phyloP scores from a whole-genome alignment of 1,140 invertebrate species.

The Calliphora vicina region DNA sequence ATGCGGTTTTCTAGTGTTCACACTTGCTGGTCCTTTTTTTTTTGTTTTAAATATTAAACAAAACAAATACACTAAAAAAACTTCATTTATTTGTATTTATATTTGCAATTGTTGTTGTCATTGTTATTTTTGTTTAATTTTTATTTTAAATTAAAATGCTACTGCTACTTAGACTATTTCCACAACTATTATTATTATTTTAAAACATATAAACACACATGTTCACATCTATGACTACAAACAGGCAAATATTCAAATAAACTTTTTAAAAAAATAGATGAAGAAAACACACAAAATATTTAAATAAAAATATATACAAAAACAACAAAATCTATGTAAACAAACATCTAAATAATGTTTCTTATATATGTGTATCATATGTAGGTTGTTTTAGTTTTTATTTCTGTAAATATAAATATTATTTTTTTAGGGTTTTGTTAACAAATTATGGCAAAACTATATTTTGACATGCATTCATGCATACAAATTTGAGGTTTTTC shows the following conservation, averaged over 20 bases:
- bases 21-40: slow-evolving; percentile 5
- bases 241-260: background rate
- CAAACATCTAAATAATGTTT: background rate
- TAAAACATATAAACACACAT: too few relatives aligned
- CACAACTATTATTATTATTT: background rate
- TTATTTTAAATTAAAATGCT: slow-evolving; percentile 10
- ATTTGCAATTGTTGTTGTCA: background rate
- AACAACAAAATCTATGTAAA: background rate
- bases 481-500: background rate
- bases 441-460: slow-evolving; percentile 23
- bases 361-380: background rate
- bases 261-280: background rate
- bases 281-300: background rate
- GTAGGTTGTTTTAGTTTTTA: background rate
- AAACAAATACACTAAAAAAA: background rate
- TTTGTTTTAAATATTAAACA: background rate
- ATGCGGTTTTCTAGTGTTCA: slow-evolving; percentile 25
- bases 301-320: background rate
- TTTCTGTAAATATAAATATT: background rate
- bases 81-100: background rate
- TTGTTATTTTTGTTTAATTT: background rate
- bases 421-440: background rate
- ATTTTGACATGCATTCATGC: slow-evolving; percentile 33
- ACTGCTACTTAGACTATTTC: background rate
- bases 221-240: too few relatives aligned